These are phyloP conservation scores for Paramormyrops hopkinsi DNA, from an alignment of 2,797 vertebrate genomes.

Conservation along the genomic window DNA sequence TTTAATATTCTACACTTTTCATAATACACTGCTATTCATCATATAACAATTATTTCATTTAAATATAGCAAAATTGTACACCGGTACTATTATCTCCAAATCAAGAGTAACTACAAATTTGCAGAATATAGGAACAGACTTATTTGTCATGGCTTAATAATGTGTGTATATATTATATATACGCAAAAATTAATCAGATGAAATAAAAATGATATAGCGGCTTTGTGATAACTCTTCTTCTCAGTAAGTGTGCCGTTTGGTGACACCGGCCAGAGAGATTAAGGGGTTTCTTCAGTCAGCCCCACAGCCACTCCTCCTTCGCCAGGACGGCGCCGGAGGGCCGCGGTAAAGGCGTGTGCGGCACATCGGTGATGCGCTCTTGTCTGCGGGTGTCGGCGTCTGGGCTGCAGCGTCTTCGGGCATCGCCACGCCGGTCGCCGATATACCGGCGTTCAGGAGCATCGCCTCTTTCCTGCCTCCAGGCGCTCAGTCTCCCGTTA, in stretches of 20 bases:
- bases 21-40: background rate
- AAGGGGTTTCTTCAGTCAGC: background rate
- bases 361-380: background rate
- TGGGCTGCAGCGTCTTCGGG: background rate
- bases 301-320: background rate
- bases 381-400: constrained; percentile 19
- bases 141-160: background rate
- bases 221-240: background rate
- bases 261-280: background rate
- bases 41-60: background rate
- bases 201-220: background rate
- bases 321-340: background rate
- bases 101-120: background rate
- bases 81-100: background rate
- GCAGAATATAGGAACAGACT: background rate
- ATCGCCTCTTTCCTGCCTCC: background rate
- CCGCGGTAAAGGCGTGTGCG: background rate
- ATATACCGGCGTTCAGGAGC: background rate
- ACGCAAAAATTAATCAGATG: background rate
- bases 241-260: background rate
- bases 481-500: background rate
- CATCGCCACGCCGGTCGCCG: background rate
- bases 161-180: background rate
- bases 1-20: background rate
- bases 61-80: background rate